Conservation (phyloP, 2,888 invertebrate species). For the Acrocyrtus sp. region DNA sequence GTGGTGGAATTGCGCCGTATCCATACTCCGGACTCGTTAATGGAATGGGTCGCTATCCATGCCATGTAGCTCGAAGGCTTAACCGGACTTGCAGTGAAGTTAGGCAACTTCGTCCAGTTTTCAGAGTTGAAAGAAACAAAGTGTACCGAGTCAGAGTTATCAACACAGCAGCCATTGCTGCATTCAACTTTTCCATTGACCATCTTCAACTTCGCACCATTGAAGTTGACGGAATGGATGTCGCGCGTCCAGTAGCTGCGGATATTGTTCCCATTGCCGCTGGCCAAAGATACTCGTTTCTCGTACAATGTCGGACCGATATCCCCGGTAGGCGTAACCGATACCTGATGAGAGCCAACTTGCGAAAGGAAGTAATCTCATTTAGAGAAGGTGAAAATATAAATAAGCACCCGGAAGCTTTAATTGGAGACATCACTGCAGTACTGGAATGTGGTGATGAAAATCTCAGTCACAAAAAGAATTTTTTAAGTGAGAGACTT, state of each 20-base stretch:
- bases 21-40: slow-evolving; percentile 53
- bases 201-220: slow-evolving; percentile 43
- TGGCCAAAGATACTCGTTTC: slow-evolving; percentile 57
- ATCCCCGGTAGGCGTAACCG: background rate
- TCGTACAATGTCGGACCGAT: slow-evolving; percentile 21
- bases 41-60: slow-evolving; percentile 53
- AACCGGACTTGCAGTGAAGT: slow-evolving; percentile 16
- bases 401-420: slow-evolving; percentile 49
- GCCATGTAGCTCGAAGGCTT: slow-evolving; percentile 30
- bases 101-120: slow-evolving; percentile 30
- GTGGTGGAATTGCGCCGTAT: slow-evolving; percentile 45
- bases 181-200: slow-evolving; percentile 58
- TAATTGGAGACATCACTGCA: slow-evolving; percentile 45
- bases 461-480: background rate
- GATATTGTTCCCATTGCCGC: slow-evolving; percentile 40
- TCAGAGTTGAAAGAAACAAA: slow-evolving; percentile 19
- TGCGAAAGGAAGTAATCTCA: slow-evolving; percentile 42
- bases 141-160: slow-evolving; percentile 54
- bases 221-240: slow-evolving; percentile 55
- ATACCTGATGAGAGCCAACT: slow-evolving; percentile 43
- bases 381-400: slow-evolving; percentile 43
- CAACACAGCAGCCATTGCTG: slow-evolving; percentile 42
- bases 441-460: slow-evolving; percentile 35
- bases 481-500: background rate
- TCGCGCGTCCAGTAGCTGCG: background rate